Percentiles rank a stretch among this genome's conserved stretches.
Evolutionary conservation across 2,113 vertebrate genomes (phyloP).

Genomic region (Dascyllus trimaculatus): DNA sequence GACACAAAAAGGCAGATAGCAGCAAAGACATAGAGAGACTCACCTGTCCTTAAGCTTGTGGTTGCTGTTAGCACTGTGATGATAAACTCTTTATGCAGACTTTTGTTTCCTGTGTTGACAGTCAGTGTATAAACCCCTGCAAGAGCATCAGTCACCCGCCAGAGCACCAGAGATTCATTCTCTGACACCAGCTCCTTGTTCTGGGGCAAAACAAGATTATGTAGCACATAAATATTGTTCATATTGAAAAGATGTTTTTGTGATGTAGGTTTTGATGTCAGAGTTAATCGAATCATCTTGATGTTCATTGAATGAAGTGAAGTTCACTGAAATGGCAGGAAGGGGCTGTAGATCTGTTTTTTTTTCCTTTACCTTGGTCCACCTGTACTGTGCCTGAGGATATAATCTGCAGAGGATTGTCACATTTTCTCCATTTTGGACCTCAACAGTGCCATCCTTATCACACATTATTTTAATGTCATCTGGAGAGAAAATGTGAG

Average conservation of each 20-base stretch:
- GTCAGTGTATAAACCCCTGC: constrained; percentile 74
- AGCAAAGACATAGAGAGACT: constrained; percentile 27
- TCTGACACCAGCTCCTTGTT: constrained; percentile 55
- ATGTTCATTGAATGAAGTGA: background rate
- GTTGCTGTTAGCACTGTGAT: constrained; percentile 58
- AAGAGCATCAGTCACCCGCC: constrained; percentile 51
- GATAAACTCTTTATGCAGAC: constrained; percentile 49
- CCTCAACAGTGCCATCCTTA: constrained; percentile 19
- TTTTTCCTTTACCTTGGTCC: constrained; percentile 75
- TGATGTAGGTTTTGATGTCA: background rate
- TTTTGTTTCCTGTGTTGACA: constrained; percentile 43
- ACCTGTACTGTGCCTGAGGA: constrained; percentile 49
- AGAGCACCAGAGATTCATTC: constrained; percentile 57
- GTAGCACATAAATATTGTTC: background rate
- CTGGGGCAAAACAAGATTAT: constrained; percentile 58
- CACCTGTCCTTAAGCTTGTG: constrained; percentile 54
- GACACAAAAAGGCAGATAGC: constrained; percentile 29
- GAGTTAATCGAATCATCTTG: constrained; percentile 8
- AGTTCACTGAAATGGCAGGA: background rate
- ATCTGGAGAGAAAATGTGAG: constrained; percentile 48
- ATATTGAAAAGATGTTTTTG: background rate
- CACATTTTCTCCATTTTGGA: constrained; percentile 61
- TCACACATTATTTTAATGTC: constrained; percentile 64
- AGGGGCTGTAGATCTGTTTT: background rate
- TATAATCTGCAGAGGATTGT: constrained; percentile 50